Base-by-base conservation (phyloP, 1,140 invertebrate species). In the Ylistrum balloti region DNA sequence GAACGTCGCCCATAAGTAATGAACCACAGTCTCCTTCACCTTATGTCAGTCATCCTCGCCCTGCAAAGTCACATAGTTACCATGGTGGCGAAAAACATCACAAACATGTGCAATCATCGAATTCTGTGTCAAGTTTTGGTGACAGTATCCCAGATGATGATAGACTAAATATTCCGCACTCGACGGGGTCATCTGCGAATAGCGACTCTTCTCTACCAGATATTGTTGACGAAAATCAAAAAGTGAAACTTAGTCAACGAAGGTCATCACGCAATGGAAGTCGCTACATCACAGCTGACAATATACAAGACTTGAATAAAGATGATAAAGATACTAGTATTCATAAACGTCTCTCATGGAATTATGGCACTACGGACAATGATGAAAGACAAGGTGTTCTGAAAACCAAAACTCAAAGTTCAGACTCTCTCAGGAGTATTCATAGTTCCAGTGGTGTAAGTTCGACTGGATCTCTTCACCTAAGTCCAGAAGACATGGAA, bases 291-390 rank as follows among this genome's bases (percentile, higher is more conserved):
- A 97, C 97, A 13, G 97, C 97, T 9, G 97, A 97, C 90, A 96
- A 97, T 28, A 97, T 97, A 88, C 97, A 97, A 94, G 97, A 97
- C 93, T 96, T 97, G 48, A 97, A 97, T 95, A 97, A 91, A 89
- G 86, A 91, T 33, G 92, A 95, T 85, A 94, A 95, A 94, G 97
- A 97, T 95, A 95, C 96, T 33, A 97, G 96, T 88, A 97, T 97
- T 90, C 97, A 97, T 93, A 97, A 97, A 95, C 96, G 97, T 34
- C 95, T 97, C 22, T 97, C 97, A 20, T 97, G 97, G 97, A 97
- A 97, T 95, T 97, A 97, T 92, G 97, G 97, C 33, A 93, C 93
- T n/a, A 91, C 91, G 9, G 95, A 90, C 95, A 94, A 90, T 89
- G 90, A 93, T 28, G 93, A 94, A 20, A 92, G 92, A 45, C 87